A percentile compares a stretch with the other conserved stretches of the same genome.
Conservation (phyloP, 2,113 vertebrate species). For the Melanerpes aurifrons region DNA sequence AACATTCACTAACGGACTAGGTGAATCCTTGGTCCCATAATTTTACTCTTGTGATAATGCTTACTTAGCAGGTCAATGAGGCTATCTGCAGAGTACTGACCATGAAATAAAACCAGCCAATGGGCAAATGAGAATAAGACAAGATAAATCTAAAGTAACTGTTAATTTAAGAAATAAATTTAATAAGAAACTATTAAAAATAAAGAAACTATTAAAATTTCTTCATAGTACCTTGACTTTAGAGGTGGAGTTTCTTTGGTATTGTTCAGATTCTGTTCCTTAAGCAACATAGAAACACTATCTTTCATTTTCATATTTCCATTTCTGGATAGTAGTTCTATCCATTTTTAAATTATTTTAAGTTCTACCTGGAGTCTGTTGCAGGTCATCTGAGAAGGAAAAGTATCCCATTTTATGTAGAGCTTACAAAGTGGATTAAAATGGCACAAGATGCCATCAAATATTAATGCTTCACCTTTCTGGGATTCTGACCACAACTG, state of each 20-base stretch:
- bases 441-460: background rate
- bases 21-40: background rate
- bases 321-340: background rate
- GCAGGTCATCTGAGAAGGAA: background rate
- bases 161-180: background rate
- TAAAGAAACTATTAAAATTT: background rate
- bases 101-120: background rate
- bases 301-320: background rate
- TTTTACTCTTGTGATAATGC: background rate
- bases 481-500: background rate
- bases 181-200: background rate
- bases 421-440: background rate
- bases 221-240: background rate
- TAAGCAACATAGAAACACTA: background rate
- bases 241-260: rapidly evolving
- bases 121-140: background rate
- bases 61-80: background rate
- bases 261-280: background rate
- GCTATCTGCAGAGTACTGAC: background rate
- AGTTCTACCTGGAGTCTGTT: background rate
- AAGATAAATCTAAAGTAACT: background rate
- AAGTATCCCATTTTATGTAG: background rate
- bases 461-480: background rate
- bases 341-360: background rate
- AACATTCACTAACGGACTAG: no score